phyloP scores from a whole-genome alignment of 2,113 vertebrate species.

The Salvelinus sp. region DNA sequence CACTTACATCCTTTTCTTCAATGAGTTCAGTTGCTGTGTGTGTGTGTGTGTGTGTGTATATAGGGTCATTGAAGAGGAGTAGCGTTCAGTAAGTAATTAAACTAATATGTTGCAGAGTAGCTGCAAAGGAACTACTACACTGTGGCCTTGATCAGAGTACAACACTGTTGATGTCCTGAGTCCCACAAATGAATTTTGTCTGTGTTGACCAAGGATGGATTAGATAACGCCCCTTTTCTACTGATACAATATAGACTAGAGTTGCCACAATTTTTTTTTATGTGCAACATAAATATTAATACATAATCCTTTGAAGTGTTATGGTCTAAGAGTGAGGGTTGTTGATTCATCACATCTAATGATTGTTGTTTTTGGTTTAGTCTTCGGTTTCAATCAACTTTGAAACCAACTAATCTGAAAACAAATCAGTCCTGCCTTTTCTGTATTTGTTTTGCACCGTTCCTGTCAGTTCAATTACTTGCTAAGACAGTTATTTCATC shows the following conservation, averaged over 20 bases:
- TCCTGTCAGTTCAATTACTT: too few relatives aligned
- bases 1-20: not conserved
- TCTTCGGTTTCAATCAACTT: too few relatives aligned
- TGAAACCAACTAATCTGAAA: too few relatives aligned
- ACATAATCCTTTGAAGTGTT: not conserved
- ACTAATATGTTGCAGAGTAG: not conserved
- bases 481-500: too few relatives aligned
- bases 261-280: not conserved
- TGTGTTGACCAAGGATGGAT: not conserved
- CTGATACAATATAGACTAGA: not conserved
- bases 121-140: not conserved
- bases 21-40: not conserved
- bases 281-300: not conserved
- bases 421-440: too few relatives aligned
- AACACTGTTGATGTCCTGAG: not conserved
- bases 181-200: not conserved
- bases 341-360: too few relatives aligned
- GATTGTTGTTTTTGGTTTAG: too few relatives aligned
- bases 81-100: too few relatives aligned
- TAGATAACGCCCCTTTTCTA: not conserved
- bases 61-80: too few relatives aligned
- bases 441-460: too few relatives aligned
- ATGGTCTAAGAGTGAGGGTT: too few relatives aligned
- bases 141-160: slow-evolving; percentile 17
- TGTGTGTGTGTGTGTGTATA: too few relatives aligned